Base-by-base conservation (phyloP, 2,888 invertebrate genomes). In the Melolontha melolontha region DNA sequence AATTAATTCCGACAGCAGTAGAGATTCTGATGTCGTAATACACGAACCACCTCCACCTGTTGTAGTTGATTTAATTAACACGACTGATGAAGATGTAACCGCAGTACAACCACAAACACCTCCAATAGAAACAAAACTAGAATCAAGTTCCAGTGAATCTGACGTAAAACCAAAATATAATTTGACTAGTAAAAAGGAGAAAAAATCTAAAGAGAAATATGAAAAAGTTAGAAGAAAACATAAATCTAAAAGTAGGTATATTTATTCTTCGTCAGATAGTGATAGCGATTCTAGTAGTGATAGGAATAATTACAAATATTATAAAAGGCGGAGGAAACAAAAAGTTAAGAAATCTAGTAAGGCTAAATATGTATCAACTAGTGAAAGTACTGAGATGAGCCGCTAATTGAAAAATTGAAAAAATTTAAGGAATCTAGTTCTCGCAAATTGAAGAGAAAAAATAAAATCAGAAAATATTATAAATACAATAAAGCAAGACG, bases 1-100 rank as follows among this genome's bases (percentile, higher is more conserved):
- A 69, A 77, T 78, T 42, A 69, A 73, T 65, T 77, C 78, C 1
- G 77, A 77, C 40, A 73, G 70, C 49, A 75, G 76, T 68, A 69
- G 72, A 41, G 77, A 79, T 72, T 78, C 78, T 7, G 79, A 79
- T 68, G 77, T 78, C 2, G 75, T 79, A 12, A 75, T 78, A 14
- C 70, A 74, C 34, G 76, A 77, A 66, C 75, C 77, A 5, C 71
- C 76, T 1, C 75, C 76, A 4, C 75, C 77, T 1, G 74, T 71
- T 10, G 66, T 77, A 17, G 76, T 77, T 7, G 72, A 76, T 62
- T 64, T 78, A 55, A 34, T 75, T 29, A 70, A 70, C 34, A 68
- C 72, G 41, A 71, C 73, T 4, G 74, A 74, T 55, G 70, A 75
- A 5, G 72, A 72, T n/a, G 71, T 71, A 6, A 65, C 67, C 66